phyloP scores from a whole-genome alignment of 2,113 vertebrate species.

The Ramphastos sulfuratus region DNA sequence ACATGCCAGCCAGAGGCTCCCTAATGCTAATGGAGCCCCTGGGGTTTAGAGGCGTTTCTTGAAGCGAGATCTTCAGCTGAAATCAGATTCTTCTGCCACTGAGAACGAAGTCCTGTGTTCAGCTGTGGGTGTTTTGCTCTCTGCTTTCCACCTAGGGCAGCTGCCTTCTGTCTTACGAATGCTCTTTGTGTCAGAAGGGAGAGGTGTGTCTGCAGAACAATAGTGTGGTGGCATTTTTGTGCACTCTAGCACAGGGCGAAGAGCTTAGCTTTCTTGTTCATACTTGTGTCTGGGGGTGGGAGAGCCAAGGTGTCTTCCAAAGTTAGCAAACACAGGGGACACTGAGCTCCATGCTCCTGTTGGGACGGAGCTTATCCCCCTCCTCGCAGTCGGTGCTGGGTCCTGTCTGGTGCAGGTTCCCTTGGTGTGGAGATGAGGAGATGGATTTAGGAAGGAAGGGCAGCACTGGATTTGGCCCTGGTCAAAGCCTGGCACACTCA shows the following conservation, averaged over 20 bases:
- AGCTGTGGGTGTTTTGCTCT: background rate
- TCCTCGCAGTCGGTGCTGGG: fast-evolving
- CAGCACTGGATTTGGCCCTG: fast-evolving
- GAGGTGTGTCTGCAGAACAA: background rate
- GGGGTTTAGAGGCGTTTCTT: background rate
- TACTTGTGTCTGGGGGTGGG: background rate
- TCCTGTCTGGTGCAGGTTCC: background rate
- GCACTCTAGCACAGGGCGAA: background rate
- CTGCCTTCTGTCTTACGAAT: background rate
- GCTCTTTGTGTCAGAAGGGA: background rate
- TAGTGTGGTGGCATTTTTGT: background rate
- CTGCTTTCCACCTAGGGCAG: background rate
- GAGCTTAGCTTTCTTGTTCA: background rate
- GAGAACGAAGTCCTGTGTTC: background rate
- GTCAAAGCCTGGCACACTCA: background rate
- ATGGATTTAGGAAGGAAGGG: background rate
- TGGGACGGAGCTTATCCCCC: fast-evolving
- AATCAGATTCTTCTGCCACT: background rate
- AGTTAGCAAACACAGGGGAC: too few species aligned
- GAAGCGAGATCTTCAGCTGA: background rate
- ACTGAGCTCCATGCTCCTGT: fast-evolving
- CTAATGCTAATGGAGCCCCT: background rate
- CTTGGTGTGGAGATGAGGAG: background rate
- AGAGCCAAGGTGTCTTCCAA: fast-evolving
- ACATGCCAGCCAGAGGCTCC: fast-evolving